Evolutionary conservation across 92 coral and sea anemone genomes (phyloP), one percentile per base, ranked within the genome.

Genomic region (Ricordea florida): DNA sequence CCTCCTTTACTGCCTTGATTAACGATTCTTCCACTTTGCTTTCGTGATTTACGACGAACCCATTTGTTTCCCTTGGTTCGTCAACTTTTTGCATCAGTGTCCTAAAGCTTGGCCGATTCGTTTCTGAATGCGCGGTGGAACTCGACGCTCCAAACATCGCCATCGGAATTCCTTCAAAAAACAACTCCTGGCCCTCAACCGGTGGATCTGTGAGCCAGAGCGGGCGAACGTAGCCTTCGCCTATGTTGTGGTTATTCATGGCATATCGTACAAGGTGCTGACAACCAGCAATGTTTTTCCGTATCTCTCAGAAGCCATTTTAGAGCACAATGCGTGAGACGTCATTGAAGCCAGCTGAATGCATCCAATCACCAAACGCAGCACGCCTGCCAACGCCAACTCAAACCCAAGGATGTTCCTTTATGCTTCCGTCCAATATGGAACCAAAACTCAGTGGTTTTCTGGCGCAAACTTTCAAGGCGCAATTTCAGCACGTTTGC

Each of bases 1-100:
- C 84, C 45, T 87, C 90, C 78, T 80, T 85, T n/a, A 86, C 93
- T 0, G 93, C 93, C n/a, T 79, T 87, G 21, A 91, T 59, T 63
- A 91, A 57, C 7, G 97, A 78, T 44, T 79, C 92, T 38, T 91
- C 93, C 10, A 91, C 84, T 46, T 86, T 71, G 22, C 81, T 64
- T 45, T 84, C 85, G 21, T 91, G 97, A 57, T 88, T 91, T 21
- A 79, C 30, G 42, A 87, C 62, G 36, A 84, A 91, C 3, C 93
- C 97, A 57, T 84, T 88, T 15, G 88, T 83, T 47, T 91, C 90
- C 2, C 58, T 56, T 11, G 49, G 89, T 5, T 78, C 87, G 57
- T 64, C 51, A 32, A 52, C 73, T 14, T 57, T 71, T 18, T 57
- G 77, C 25, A 56, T 46, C 16, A 52, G 17, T 10, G 76, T 30